Evolutionary conservation across 2,888 invertebrate genomes (phyloP).

Genomic region (Hirtodrosophila trivittata): DNA sequence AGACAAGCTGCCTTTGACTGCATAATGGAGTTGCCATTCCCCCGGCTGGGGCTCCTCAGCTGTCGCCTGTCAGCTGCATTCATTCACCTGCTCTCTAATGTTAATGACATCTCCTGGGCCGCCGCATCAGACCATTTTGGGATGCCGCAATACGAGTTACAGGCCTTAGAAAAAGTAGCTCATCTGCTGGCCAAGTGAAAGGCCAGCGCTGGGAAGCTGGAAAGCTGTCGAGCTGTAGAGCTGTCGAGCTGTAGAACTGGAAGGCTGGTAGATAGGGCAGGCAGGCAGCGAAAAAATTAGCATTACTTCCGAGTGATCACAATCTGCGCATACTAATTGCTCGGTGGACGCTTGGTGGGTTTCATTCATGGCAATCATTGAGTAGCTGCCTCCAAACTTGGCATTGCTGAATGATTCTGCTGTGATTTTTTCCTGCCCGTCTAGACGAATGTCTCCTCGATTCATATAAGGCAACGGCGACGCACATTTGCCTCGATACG

Average conservation of each 20-base stretch:
- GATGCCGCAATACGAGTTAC: slow-evolving; percentile 11
- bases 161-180: slow-evolving; percentile 61
- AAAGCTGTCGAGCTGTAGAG: background rate
- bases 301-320: slow-evolving; percentile 83
- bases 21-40: slow-evolving; percentile 51
- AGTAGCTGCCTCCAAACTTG: slow-evolving; percentile 71
- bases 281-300: slow-evolving; percentile 67
- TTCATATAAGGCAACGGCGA: slow-evolving; percentile 68
- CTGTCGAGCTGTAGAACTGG: slow-evolving; percentile 7
- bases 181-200: slow-evolving; percentile 49
- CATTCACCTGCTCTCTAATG: slow-evolving; percentile 75
- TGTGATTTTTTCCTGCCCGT: slow-evolving; percentile 73
- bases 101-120: slow-evolving; percentile 75
- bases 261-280: slow-evolving; percentile 10
- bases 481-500: slow-evolving; percentile 39
- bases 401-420: slow-evolving; percentile 73
- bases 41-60: slow-evolving; percentile 3
- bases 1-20: slow-evolving; percentile 64
- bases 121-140: slow-evolving; percentile 66
- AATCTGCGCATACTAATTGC: slow-evolving; percentile 84
- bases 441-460: slow-evolving; percentile 63
- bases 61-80: slow-evolving; percentile 58
- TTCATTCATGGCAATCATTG: slow-evolving; percentile 79
- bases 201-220: slow-evolving; percentile 25
- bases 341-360: slow-evolving; percentile 47